These are phyloP conservation scores for Sebastes diploproa DNA, from an alignment of 2,797 vertebrate species.

Conservation along the genomic window DNA sequence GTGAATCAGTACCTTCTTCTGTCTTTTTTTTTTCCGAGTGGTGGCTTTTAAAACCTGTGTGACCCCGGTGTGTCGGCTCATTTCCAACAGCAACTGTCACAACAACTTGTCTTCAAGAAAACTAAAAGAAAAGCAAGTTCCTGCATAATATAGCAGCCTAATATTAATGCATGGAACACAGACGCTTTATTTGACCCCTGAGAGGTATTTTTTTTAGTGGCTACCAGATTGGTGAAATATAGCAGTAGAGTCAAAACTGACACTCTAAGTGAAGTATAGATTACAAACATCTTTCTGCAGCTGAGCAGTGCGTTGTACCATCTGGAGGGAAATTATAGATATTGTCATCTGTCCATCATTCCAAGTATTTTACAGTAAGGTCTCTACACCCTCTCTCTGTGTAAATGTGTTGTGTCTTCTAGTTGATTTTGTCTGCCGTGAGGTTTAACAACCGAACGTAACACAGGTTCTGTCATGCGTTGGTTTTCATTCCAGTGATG, in stretches of 20 bases:
- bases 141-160: background rate
- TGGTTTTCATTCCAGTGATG: constrained; percentile 8
- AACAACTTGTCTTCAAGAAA: background rate
- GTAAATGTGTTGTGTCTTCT: background rate
- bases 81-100: background rate
- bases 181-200: background rate
- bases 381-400: background rate
- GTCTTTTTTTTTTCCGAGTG: background rate
- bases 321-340: background rate
- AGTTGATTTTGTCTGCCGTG: background rate
- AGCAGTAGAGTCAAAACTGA: background rate
- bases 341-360: constrained; percentile 4
- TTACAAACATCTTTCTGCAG: background rate
- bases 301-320: background rate
- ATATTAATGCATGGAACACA: background rate
- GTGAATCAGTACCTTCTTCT: constrained; percentile 2
- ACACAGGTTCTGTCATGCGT: constrained; percentile 2
- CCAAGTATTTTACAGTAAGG: background rate
- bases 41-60: background rate
- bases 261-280: background rate
- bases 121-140: background rate
- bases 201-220: background rate
- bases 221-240: background rate
- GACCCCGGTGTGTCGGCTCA: background rate
- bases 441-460: constrained; percentile 1